phyloP scores from a whole-genome alignment of 2,113 vertebrate species.

The Prionailurus viverrinus region DNA sequence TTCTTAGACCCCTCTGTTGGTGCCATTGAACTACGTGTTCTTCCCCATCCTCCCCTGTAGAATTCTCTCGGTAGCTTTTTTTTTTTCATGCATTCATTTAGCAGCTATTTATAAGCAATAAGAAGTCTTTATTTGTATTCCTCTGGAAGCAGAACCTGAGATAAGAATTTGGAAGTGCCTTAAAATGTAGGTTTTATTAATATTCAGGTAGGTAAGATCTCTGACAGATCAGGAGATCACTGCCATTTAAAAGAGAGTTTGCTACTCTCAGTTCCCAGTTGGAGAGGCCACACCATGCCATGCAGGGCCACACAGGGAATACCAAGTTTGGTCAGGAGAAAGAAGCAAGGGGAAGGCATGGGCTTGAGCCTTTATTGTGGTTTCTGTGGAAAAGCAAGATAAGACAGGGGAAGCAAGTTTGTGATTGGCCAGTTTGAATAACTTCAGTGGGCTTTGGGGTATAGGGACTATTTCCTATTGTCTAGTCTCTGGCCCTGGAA shows the following conservation, averaged over 20 bases:
- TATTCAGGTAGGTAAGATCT: background rate
- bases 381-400: background rate
- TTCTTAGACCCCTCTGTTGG: background rate
- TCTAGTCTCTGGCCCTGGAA: background rate
- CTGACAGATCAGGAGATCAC: background rate
- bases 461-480: background rate
- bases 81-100: background rate
- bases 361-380: background rate
- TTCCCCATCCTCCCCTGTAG: background rate
- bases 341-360: background rate
- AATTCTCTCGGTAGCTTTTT: background rate
- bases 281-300: accelerated
- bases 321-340: background rate
- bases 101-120: background rate
- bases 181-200: background rate
- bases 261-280: background rate
- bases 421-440: background rate
- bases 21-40: background rate
- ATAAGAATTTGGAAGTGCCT: background rate
- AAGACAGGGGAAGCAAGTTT: background rate
- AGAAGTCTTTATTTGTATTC: background rate
- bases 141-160: background rate
- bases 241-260: background rate
- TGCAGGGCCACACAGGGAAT: background rate
- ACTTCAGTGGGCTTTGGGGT: background rate